Evolutionary conservation across 2,797 vertebrate species (phyloP).

Genomic region (Schizothorax lantsangensis): DNA sequence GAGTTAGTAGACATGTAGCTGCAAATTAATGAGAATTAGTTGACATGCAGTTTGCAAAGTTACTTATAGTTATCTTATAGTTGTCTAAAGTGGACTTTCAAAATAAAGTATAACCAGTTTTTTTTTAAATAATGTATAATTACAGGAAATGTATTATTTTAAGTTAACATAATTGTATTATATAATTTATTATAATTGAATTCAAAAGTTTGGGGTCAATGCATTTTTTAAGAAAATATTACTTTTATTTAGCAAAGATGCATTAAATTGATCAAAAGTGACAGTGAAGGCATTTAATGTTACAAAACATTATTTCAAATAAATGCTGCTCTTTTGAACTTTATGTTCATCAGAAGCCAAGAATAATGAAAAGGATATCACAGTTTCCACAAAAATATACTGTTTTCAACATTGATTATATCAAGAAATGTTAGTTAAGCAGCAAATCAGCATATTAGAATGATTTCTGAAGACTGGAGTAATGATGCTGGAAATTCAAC

Average conservation of each 20-base stretch:
- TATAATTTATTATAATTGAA: too few species aligned
- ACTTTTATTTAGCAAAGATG: neutral
- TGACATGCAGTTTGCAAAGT: too few species aligned
- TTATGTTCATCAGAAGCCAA: neutral
- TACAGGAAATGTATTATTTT: too few species aligned
- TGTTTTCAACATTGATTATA: neutral
- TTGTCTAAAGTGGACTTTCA: too few species aligned
- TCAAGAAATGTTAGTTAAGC: neutral
- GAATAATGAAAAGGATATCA: neutral
- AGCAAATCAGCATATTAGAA: neutral
- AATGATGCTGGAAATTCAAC: neutral
- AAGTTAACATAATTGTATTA: too few species aligned
- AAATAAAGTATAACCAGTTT: too few species aligned
- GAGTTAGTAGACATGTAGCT: too few species aligned
- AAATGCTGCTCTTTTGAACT: neutral
- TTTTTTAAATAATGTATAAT: too few species aligned
- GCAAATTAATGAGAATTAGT: too few species aligned
- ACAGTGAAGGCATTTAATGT: neutral
- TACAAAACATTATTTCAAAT: too few species aligned
- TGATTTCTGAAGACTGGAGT: neutral
- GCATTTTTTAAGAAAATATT: neutral
- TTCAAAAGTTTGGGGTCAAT: neutral
- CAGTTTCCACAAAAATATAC: neutral
- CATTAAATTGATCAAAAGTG: neutral
- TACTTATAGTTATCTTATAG: too few species aligned